Conservation (phyloP, 1,140 invertebrate species). For the Brachionus sp. region DNA sequence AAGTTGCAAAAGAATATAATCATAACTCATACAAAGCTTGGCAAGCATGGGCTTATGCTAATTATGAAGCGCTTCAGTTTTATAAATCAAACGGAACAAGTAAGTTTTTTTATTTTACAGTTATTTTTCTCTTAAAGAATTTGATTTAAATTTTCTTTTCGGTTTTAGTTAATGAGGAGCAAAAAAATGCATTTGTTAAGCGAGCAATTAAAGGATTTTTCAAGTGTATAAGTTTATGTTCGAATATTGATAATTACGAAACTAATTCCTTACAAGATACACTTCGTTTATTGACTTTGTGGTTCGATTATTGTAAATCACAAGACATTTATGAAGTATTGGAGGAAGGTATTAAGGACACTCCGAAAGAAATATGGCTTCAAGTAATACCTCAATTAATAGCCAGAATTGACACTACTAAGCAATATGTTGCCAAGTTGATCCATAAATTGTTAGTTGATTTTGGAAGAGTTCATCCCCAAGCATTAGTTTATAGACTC, state of each 20-base stretch:
- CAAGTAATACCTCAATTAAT: slow-evolving; percentile 98
- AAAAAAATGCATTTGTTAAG: slow-evolving; percentile 70
- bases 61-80: slow-evolving; percentile 90
- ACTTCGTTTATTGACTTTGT: slow-evolving; percentile 65
- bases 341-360: slow-evolving; percentile 80
- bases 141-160: neutral
- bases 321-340: slow-evolving; percentile 72
- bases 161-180: neutral
- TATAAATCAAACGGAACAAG: slow-evolving; percentile 65
- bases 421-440: slow-evolving; percentile 77
- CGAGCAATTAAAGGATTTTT: slow-evolving; percentile 93
- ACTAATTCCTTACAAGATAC: slow-evolving; percentile 97
- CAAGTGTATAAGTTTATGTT: slow-evolving; percentile 73
- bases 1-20: slow-evolving; percentile 80
- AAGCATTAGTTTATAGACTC: slow-evolving; percentile 89
- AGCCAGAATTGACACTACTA: slow-evolving; percentile 88
- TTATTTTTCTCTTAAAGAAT: no score
- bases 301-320: slow-evolving; percentile 57
- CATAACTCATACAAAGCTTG: slow-evolving; percentile 72
- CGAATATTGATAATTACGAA: slow-evolving; percentile 57
- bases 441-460: slow-evolving; percentile 90
- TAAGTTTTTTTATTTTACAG: no score
- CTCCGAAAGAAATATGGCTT: slow-evolving; percentile 96
- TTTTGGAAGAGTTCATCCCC: slow-evolving; percentile 74
- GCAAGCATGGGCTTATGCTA: slow-evolving; percentile 96